Evolutionary conservation across 1,140 invertebrate genomes (phyloP).

Genomic region (Caenorhabditis briggsae): DNA sequence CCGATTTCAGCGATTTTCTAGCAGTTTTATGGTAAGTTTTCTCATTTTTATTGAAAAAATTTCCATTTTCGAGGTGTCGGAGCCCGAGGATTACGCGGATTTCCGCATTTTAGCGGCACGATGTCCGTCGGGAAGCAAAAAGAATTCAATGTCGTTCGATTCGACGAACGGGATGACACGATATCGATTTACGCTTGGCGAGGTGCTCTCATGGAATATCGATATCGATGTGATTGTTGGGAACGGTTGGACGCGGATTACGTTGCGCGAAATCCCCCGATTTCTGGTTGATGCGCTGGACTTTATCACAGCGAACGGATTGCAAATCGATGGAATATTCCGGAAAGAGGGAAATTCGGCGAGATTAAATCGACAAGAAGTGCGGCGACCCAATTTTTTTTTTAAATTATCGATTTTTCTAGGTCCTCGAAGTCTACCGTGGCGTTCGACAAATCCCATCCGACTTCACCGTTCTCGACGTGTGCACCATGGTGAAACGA

Average conservation of each 20-base stretch:
- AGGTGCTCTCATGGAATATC: conserved; percentile 33
- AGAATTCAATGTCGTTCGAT: conserved; percentile 27
- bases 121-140: conserved; percentile 35
- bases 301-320: conserved; percentile 2
- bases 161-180: neutral
- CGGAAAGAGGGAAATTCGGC: conserved; percentile 38
- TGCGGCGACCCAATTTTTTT: neutral
- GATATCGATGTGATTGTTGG: conserved; percentile 17
- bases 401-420: neutral
- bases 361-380: conserved; percentile 18
- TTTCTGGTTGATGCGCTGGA: conserved; percentile 57
- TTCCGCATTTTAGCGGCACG: conserved; percentile 36
- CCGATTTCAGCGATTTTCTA: neutral
- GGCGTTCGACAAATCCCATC: neutral
- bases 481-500: conserved; percentile 55
- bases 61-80: neutral
- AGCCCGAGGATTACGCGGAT: conserved; percentile 28
- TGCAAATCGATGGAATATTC: conserved; percentile 52
- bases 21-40: conserved; percentile 24
- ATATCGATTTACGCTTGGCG: neutral
- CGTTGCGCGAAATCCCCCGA: conserved; percentile 29
- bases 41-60: neutral
- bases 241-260: conserved; percentile 25
- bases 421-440: conserved; percentile 1
- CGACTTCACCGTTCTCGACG: conserved; percentile 53